Conservation (phyloP, 2,888 invertebrate species). For the Amblyjoppa proteus region DNA sequence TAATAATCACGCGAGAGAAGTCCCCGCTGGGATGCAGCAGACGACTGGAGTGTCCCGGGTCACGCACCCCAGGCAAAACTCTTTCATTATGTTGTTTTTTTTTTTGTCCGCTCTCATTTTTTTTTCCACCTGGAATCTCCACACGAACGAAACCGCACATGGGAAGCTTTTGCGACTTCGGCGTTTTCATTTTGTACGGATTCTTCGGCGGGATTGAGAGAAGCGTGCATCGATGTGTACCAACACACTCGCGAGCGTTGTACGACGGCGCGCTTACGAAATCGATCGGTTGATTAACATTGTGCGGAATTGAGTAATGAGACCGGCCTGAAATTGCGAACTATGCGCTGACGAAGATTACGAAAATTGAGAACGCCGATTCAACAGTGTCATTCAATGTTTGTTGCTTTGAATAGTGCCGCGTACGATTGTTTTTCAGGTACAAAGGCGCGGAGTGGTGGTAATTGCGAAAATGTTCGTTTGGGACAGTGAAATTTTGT, state of each 20-base stretch:
- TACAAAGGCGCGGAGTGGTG: not conserved
- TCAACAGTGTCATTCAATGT: not conserved
- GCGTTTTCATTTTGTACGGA: constrained; percentile 63
- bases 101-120: constrained; percentile 38
- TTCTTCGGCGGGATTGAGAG: constrained; percentile 22
- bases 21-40: constrained; percentile 41
- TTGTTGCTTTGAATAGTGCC: not conserved
- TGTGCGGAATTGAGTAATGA: constrained; percentile 42
- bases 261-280: constrained; percentile 23
- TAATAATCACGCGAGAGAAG: constrained; percentile 66
- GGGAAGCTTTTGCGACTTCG: constrained; percentile 53
- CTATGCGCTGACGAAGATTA: constrained; percentile 51
- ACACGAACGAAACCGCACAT: constrained; percentile 29
- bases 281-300: constrained; percentile 30
- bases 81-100: constrained; percentile 36
- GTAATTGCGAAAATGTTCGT: not conserved
- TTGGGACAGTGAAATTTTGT: not conserved
- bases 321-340: constrained; percentile 13
- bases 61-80: constrained; percentile 34
- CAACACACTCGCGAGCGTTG: not conserved
- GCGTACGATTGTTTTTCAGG: not conserved
- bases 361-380: constrained; percentile 20
- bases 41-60: constrained; percentile 50
- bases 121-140: constrained; percentile 16
- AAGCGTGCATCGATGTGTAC: constrained; percentile 9